Conservation (phyloP, 2,888 invertebrate genomes). For the Rhaphigaster nebulosa region DNA sequence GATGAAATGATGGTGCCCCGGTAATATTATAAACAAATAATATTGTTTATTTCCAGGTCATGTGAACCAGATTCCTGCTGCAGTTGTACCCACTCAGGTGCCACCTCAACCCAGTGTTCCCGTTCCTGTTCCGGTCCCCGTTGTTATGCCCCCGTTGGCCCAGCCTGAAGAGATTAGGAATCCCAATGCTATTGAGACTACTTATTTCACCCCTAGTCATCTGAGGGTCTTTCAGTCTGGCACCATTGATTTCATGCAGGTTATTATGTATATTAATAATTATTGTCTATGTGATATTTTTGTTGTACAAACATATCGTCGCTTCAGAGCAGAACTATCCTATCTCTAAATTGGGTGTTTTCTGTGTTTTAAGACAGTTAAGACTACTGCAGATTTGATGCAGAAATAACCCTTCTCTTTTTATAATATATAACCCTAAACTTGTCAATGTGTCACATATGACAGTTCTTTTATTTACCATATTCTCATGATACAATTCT, state of each 20-base stretch:
- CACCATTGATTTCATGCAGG: slow-evolving; percentile 64
- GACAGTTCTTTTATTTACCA: too few relatives aligned
- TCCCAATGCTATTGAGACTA: slow-evolving; percentile 58
- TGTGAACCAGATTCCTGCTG: slow-evolving; percentile 63
- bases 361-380: too few relatives aligned
- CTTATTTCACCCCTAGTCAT: slow-evolving; percentile 62
- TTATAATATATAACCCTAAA: too few relatives aligned
- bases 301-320: too few relatives aligned
- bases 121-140: slow-evolving; percentile 62
- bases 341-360: too few relatives aligned
- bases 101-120: slow-evolving; percentile 66
- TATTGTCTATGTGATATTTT: background rate
- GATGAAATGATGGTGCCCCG: too few relatives aligned
- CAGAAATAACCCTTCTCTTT: too few relatives aligned
- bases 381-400: too few relatives aligned
- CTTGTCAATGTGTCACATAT: too few relatives aligned
- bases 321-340: too few relatives aligned
- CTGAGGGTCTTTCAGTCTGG: slow-evolving; percentile 63
- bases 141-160: slow-evolving; percentile 59
- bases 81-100: slow-evolving; percentile 66
- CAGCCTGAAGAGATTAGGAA: slow-evolving; percentile 53
- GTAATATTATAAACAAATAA: background rate
- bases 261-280: slow-evolving; percentile 34
- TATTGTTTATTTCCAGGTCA: slow-evolving; percentile 35
- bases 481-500: too few relatives aligned